phyloP scores from a whole-genome alignment of 2,888 invertebrate genomes.

The Lapara coniferarum region DNA sequence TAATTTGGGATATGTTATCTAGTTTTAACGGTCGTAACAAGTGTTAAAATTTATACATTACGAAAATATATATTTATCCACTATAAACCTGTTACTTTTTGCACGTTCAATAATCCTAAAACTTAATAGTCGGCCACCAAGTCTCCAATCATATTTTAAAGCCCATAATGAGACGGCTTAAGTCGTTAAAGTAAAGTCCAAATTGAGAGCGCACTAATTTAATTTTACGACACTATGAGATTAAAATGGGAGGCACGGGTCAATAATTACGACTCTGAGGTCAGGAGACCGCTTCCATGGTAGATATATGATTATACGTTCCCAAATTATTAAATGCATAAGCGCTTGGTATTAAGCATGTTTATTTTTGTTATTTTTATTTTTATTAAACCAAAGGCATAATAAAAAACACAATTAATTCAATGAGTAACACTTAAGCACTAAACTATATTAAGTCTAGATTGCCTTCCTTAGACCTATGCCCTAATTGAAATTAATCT shows the following conservation, averaged over 20 bases:
- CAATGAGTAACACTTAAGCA: too few relatives aligned
- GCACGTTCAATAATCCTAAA: background rate
- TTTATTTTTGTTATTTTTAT: background rate
- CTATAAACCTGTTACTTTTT: background rate
- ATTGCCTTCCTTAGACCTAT: too few relatives aligned
- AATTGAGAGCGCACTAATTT: slow-evolving; percentile 54
- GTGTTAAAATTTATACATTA: too few relatives aligned
- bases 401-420: too few relatives aligned
- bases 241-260: slow-evolving; percentile 55
- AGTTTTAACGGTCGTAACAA: too few relatives aligned
- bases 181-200: slow-evolving; percentile 51
- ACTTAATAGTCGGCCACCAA: background rate
- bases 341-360: slow-evolving; percentile 4
- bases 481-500: too few relatives aligned
- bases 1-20: too few relatives aligned
- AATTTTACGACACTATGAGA: slow-evolving; percentile 49
- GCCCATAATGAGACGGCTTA: slow-evolving; percentile 39
- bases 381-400: too few relatives aligned
- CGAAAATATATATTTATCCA: background rate
- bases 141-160: slow-evolving; percentile 32
- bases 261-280: slow-evolving; percentile 49
- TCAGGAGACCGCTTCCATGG: slow-evolving; percentile 50
- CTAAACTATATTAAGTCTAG: too few relatives aligned
- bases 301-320: slow-evolving; percentile 52
- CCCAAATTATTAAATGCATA: slow-evolving; percentile 28